Percentiles rank a stretch among this genome's conserved stretches.
Conservation (phyloP, 2,113 vertebrate genomes). For the Oncorhynchus masou region DNA sequence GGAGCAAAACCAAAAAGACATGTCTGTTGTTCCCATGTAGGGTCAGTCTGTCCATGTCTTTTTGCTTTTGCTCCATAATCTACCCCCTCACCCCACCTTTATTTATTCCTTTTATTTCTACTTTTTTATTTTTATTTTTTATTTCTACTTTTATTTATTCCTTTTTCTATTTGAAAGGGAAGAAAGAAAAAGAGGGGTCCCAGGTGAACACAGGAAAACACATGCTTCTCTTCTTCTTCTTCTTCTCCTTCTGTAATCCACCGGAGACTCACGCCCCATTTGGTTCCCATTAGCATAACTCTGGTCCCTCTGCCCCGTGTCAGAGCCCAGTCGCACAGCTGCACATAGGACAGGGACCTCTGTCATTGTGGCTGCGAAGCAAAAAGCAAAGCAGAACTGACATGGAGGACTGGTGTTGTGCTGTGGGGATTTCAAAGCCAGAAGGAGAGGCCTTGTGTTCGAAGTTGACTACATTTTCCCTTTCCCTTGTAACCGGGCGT, state of each 20-base stretch:
- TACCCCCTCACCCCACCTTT: no score
- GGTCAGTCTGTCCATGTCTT: no score
- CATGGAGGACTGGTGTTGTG: constrained; percentile 43
- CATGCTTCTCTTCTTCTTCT: constrained; percentile 69
- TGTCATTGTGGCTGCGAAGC: constrained; percentile 58
- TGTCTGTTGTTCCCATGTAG: no score
- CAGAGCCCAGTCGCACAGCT: constrained; percentile 69
- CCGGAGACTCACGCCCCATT: constrained; percentile 73
- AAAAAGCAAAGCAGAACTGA: constrained; percentile 56
- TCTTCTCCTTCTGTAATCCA: constrained; percentile 36
- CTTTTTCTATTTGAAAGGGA: constrained; percentile 48
- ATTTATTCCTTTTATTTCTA: no score
- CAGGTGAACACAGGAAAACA: constrained; percentile 67
- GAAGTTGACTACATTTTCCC: no score
- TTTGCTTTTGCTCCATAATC: no score
- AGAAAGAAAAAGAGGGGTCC: constrained; percentile 25
- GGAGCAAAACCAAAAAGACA: background rate
- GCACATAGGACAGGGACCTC: constrained; percentile 70
- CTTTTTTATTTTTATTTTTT: no score
- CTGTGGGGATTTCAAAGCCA: constrained; percentile 46
- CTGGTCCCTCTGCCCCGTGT: constrained; percentile 71
- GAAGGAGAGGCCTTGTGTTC: constrained; percentile 3
- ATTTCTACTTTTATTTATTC: no score
- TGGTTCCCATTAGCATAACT: constrained; percentile 76
- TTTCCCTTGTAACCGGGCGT: no score